Percentiles rank a stretch among this genome's conserved stretches.
phyloP scores from a whole-genome alignment of 92 coral and sea anemone genomes.

The Muricea muricata region DNA sequence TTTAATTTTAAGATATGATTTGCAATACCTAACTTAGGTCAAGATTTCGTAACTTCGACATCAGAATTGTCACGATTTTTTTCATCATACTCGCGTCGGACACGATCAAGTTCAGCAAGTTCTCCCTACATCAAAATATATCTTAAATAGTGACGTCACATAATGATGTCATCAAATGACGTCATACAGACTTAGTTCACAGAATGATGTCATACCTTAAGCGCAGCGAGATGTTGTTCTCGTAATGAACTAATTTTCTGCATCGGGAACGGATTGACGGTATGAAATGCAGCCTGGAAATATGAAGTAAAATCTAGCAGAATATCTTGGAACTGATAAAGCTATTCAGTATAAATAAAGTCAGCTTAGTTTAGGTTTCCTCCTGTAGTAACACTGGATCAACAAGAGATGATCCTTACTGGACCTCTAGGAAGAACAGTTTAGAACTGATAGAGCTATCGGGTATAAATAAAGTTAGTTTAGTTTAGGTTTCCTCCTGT shows the following conservation, averaged over 20 bases:
- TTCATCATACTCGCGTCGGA: slow-evolving; percentile 81
- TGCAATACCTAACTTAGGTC: not conserved
- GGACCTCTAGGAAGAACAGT: too few species aligned
- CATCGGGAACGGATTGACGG: slow-evolving; percentile 97
- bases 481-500: too few species aligned
- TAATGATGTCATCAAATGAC: not conserved
- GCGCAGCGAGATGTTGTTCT: slow-evolving; percentile 68
- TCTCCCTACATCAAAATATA: slow-evolving; percentile 84
- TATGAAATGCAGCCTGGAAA: slow-evolving; percentile 89
- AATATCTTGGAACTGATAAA: too few species aligned
- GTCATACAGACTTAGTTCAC: not conserved
- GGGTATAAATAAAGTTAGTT: too few species aligned
- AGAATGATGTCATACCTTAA: slow-evolving; percentile 62
- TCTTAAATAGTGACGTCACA: too few species aligned
- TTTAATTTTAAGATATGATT: too few species aligned
- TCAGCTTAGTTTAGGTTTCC: too few species aligned
- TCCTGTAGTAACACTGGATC: too few species aligned
- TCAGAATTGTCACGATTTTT: slow-evolving; percentile 70
- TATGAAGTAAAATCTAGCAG: too few species aligned
- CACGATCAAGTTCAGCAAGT: slow-evolving; percentile 87
- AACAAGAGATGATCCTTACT: too few species aligned
- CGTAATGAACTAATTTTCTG: slow-evolving; percentile 89
- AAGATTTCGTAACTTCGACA: not conserved
- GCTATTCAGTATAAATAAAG: too few species aligned
- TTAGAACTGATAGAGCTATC: too few species aligned